These are phyloP conservation scores for Eupithecia tripunctaria DNA, from an alignment of 2,888 invertebrate species.

Conservation along the genomic window DNA sequence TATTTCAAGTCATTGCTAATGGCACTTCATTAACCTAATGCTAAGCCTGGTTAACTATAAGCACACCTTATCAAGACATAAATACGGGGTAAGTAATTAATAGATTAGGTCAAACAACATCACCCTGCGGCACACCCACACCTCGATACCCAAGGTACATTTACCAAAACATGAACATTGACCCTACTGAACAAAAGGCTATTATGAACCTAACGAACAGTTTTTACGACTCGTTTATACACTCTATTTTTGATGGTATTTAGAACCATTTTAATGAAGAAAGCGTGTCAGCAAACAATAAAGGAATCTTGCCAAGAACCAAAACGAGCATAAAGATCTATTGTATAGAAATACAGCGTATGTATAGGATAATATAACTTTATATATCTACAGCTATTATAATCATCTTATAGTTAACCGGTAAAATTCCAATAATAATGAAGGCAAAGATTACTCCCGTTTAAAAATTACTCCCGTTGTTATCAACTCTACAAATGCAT, in stretches of 20 bases:
- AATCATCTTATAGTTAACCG: background rate
- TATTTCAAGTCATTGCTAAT: background rate
- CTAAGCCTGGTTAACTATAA: background rate
- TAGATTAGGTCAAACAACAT: conserved; percentile 26
- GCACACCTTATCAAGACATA: background rate
- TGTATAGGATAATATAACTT: background rate
- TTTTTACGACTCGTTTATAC: background rate
- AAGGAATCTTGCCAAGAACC: background rate
- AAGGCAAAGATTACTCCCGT: background rate
- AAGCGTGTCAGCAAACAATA: background rate
- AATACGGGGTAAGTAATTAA: conserved; percentile 8
- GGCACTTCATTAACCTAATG: background rate
- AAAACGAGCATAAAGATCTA: background rate
- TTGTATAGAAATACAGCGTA: background rate
- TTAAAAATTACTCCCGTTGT: background rate
- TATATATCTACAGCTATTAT: background rate
- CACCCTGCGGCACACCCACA: conserved; percentile 30
- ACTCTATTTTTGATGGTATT: background rate
- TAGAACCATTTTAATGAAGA: background rate
- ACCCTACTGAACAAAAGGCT: background rate
- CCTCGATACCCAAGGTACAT: conserved; percentile 13
- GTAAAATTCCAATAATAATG: background rate
- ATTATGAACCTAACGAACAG: background rate
- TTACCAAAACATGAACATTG: conserved; percentile 7
- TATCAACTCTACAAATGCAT: background rate